Percentiles rank a stretch among this genome's conserved stretches.
Evolutionary conservation across 2,888 invertebrate genomes (phyloP).

Genomic region (Rotaria macrura): DNA sequence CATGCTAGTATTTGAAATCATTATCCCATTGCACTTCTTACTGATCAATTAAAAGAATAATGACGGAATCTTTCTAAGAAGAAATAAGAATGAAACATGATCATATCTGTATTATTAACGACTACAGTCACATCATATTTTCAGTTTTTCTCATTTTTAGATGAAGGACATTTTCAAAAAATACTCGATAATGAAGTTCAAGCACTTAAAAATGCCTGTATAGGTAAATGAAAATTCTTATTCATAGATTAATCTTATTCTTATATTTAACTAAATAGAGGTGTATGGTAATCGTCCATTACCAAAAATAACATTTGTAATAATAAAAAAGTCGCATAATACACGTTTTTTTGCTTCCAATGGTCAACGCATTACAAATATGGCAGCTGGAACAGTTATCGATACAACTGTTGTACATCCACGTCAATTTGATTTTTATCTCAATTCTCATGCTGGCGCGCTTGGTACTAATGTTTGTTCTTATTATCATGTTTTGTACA

Average conservation of each 20-base stretch:
- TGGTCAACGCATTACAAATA: neutral
- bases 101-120: too few relatives aligned
- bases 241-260: too few relatives aligned
- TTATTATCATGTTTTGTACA: constrained; percentile 15
- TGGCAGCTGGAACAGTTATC: neutral
- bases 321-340: constrained; percentile 8
- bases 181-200: constrained; percentile 5
- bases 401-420: constrained; percentile 17
- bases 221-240: neutral
- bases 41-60: too few relatives aligned
- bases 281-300: neutral
- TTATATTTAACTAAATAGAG: neutral
- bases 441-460: constrained; percentile 1
- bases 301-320: constrained; percentile 14
- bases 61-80: too few relatives aligned
- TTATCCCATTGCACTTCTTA: too few relatives aligned
- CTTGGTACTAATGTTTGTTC: neutral
- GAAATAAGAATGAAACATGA: too few relatives aligned
- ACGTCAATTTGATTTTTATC: constrained; percentile 17
- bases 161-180: constrained; percentile 21
- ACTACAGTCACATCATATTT: too few relatives aligned
- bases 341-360: neutral
- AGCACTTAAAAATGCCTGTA: constrained; percentile 10
- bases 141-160: neutral
- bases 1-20: too few relatives aligned